Evolutionary conservation across 2,113 vertebrate genomes (phyloP).

Genomic region (Jaculus jaculus): DNA sequence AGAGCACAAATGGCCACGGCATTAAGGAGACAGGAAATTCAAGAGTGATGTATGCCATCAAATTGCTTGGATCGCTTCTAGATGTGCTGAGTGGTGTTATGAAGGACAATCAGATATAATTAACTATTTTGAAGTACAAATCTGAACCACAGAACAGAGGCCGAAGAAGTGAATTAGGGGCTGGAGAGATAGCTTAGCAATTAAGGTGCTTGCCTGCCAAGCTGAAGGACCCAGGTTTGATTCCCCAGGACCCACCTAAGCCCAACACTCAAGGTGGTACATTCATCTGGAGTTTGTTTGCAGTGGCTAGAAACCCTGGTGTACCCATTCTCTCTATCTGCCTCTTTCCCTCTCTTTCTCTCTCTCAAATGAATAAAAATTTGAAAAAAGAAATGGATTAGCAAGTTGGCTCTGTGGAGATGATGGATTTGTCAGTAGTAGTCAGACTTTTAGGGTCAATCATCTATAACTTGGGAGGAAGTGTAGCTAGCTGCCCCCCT

Average conservation of each 20-base stretch:
- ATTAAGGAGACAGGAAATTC: background rate
- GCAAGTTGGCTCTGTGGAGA: no score
- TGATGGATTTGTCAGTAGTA: background rate
- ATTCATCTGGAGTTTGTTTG: no score
- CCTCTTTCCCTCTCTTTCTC: no score
- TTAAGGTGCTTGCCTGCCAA: no score
- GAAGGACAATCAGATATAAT: background rate
- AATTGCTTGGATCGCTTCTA: background rate
- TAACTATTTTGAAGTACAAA: background rate
- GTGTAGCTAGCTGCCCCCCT: background rate
- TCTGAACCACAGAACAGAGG: background rate
- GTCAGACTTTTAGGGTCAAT: background rate
- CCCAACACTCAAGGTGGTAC: no score
- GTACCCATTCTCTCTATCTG: no score
- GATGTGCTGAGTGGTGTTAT: background rate
- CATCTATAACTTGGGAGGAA: fast-evolving
- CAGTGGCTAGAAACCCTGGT: no score
- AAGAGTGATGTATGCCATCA: background rate
- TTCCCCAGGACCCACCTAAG: no score
- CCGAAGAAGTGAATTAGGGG: no score
- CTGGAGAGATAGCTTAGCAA: no score
- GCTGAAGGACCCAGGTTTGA: no score
- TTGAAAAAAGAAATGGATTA: background rate
- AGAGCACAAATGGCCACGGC: background rate
- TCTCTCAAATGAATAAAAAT: no score